Base-by-base conservation (phyloP, 2,113 vertebrate species). In the Colossoma macropomum region DNA sequence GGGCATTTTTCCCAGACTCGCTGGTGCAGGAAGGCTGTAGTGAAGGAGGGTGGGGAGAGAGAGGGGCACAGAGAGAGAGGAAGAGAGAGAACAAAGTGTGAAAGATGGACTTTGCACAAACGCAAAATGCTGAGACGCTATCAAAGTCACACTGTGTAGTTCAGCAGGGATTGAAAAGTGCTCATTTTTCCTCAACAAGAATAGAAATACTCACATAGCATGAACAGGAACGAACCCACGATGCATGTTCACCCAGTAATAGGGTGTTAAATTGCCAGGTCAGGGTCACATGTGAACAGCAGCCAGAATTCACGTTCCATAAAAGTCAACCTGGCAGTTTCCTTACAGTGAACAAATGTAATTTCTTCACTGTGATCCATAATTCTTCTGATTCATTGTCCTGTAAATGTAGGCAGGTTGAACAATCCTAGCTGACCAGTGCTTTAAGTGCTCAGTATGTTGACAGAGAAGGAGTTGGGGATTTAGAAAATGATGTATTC, bases 1-100 rank as follows among this genome's bases (percentile, higher is more conserved):
- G 71, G 72, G 80, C 54, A 54, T 15, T 80, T 76, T 76, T 72
- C 75, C 76, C 69, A 50, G 70, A 69, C 50, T 66, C 17, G 50
- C 38, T 85, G 54, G 65, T 74, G 74, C 34, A 62, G 30, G 59
- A 52, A 45, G 74, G 68, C n/a, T 65, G 32, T 30, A 16, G 25
- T 4, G 12, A 65, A 10, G 59, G 13, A 45, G 4, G 41, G 41
- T 6, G 48, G 48, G 13, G 6, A 21, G 54, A 34, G 3, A 34
- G 63, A 16, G 28, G 19, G 28, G 19, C 28, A 34, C 12, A 66
- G 9, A 66, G 15, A 69, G 19, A 69, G 32, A 38, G 66, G 41
- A 16, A n/a, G 63, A 1, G 27, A 19, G 27, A 19, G 25, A 11
- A 7, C 27, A 41, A 78, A 34, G 25, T 66, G 41, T 69, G 38